Conservation (phyloP, 1,140 invertebrate species). For the Apis dorsata region DNA sequence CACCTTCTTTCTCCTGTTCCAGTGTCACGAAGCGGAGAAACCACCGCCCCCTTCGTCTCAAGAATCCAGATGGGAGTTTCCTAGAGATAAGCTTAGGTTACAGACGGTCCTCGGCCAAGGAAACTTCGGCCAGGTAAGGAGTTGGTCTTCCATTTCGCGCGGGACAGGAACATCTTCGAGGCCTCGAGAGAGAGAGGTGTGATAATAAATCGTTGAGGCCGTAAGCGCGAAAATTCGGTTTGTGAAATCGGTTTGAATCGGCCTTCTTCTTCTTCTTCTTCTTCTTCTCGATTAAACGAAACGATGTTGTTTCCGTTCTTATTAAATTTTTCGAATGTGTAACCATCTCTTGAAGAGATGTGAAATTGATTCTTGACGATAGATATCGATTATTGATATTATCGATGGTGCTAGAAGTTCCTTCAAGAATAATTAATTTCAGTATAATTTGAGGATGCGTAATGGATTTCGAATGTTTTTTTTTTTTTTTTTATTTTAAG, state of each 20-base stretch:
- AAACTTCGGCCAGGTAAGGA: constrained; percentile 89
- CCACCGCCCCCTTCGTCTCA: constrained; percentile 80
- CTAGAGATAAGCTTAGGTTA: constrained; percentile 87
- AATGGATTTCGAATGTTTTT: background rate
- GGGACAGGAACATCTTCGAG: background rate
- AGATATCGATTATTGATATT: background rate
- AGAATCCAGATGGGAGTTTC: constrained; percentile 88
- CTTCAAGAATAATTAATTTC: background rate
- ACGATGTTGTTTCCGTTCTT: too few relatives aligned
- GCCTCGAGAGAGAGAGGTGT: background rate
- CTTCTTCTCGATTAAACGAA: too few relatives aligned
- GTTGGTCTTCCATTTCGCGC: constrained; percentile 26
- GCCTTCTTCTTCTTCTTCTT: background rate
- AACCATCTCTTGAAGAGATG: too few relatives aligned
- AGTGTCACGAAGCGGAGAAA: constrained; percentile 78
- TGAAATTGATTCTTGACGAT: too few relatives aligned
- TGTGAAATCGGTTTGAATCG: background rate
- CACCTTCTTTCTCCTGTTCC: constrained; percentile 25
- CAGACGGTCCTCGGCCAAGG: constrained; percentile 90
- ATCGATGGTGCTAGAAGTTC: background rate
- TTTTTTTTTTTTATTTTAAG: background rate
- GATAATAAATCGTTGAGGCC: constrained; percentile 48
- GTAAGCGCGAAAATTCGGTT: constrained; percentile 30
- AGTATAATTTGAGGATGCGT: background rate
- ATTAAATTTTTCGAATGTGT: too few relatives aligned